Evolutionary conservation across 2,113 vertebrate species (phyloP), one percentile per base, ranked within the genome.

Genomic region (Boulengeromyrus knoepffleri): DNA sequence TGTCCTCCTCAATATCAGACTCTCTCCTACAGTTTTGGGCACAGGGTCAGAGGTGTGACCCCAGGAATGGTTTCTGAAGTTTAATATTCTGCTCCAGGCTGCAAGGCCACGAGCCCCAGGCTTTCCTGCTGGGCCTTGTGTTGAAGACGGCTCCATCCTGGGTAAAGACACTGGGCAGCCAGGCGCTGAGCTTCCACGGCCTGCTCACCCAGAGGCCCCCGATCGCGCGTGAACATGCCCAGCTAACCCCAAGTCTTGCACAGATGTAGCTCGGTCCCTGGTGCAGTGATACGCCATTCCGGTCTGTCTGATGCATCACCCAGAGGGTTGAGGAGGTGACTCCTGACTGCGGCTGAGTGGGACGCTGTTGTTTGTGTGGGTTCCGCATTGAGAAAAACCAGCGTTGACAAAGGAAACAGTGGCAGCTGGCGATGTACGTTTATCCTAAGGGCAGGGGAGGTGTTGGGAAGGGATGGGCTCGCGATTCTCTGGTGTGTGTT

Each of bases 241-340:
- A 77, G 15, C 70, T 27, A 31, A 77, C 86, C 90, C 6, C 92
- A 94, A 6, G 90, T 96, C 52, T 95, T 96, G 89, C 88, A 93
- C 87, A 88, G 94, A 74, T 92, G 91, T 46, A 88, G 93, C 84
- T 96, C 94, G 90, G 87, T 6, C 62, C 39, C 12, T 95, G 95
- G 95, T 88, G n/a, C 21, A 90, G 90, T 45, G 93, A 94, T 3
- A 90, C 93, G 27, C 7, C 91, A 3, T 94, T 95, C 58, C 89
- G 87, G 19, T 91, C 94, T 0, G 94, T 95, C 31, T 93, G 91
- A 62, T 92, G 91, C 58, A 89, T 94, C 39, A 94, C 95, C 24
- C 92, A 95, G 92, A 94, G 92, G 91, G 95, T 96, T 90, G 95
- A 96, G 91, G 92, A 93, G 87, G 45, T 27, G 15, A 85, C 88